Evolutionary conservation across 2,888 invertebrate genomes (phyloP), one percentile per base, ranked within the genome.

Genomic region (Pilophorus perplexus): DNA sequence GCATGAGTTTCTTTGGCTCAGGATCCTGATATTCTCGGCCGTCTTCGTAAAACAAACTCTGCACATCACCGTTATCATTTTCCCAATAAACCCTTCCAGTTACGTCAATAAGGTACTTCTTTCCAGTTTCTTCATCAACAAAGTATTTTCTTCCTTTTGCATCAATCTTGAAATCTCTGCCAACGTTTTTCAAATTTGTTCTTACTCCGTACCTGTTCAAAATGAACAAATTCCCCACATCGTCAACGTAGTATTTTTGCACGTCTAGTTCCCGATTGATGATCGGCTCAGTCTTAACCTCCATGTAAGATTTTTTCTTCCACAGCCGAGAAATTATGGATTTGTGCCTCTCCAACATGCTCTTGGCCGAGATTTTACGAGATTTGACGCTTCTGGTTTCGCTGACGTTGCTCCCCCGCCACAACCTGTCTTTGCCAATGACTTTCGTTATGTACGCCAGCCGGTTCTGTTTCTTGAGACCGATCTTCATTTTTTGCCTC

Each of bases 31-130:
- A 52, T 28, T 52, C 27, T 12, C 25, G n/a, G 2, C 52, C 64
- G 38, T 64, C 52, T 38, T 52, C 64, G 25, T 54, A 25, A 64
- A 40, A 64, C 64, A 64, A 54, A 38, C 64, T 64, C 22, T 50
- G 23, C 1, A 52, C 23, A 12, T 54, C 52, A 0, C 52, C 52
- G 1, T 64, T 27, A 0, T 64, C 64, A 16, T 54, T 42, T 40
- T 52, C 40, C 50, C 25, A 52, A 37, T 52, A 64, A 2, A 64
- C 37, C 22, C 64, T 50, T 3, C 52, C 52, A 14, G 64, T 52
- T 0, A 64, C 52, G 38, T 64, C 64, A 14, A 64, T 27, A 1
- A 50, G 40, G 27, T 64, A 64, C 22, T 40, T 23, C 3, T 37
- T 50, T 3, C 40, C 64, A 10, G 20, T 40, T 6, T 23, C 14